These are phyloP conservation scores for Phrynosoma blainvillii DNA, from an alignment of 2,113 vertebrate species.

Conservation along the genomic window DNA sequence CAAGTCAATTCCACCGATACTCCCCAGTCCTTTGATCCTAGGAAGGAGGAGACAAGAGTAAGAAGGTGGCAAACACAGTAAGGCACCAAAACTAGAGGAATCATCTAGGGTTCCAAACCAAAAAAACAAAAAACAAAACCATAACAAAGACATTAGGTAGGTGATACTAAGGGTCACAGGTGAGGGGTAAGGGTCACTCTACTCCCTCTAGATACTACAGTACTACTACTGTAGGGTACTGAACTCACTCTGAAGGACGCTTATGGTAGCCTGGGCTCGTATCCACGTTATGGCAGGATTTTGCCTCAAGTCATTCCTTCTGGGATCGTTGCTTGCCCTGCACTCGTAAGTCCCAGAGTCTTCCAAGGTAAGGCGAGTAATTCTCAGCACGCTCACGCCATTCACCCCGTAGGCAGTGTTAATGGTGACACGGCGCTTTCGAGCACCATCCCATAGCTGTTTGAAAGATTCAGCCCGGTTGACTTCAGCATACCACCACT, in stretches of 20 bases:
- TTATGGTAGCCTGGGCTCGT: constrained; percentile 98
- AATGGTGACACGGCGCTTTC: constrained; percentile 95
- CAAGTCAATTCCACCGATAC: constrained; percentile 52
- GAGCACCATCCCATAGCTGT: constrained; percentile 97
- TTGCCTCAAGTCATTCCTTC: constrained; percentile 96
- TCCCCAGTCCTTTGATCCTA: constrained; percentile 69
- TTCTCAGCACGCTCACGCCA: constrained; percentile 95
- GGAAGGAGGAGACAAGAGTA: constrained; percentile 67
- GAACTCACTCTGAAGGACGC: constrained; percentile 99
- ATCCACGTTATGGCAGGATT: constrained; percentile 99
- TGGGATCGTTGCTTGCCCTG: constrained; percentile 98
- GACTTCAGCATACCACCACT: constrained; percentile 99
- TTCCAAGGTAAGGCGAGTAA: constrained; percentile 94
- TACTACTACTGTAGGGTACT: constrained; percentile 82
- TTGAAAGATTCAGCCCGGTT: constrained; percentile 98
- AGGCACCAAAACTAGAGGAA: constrained; percentile 67
- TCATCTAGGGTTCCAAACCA: constrained; percentile 49
- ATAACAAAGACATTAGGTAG: constrained; percentile 54
- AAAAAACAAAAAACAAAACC: not conserved
- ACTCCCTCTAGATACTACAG: constrained; percentile 88
- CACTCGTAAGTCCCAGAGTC: constrained; percentile 99
- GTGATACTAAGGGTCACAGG: constrained; percentile 20
- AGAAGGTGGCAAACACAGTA: constrained; percentile 66
- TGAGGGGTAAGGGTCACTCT: constrained; percentile 68
- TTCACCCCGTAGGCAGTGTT: constrained; percentile 95